phyloP scores from a whole-genome alignment of 2,113 vertebrate genomes.

The Dryoscopus gambensis region DNA sequence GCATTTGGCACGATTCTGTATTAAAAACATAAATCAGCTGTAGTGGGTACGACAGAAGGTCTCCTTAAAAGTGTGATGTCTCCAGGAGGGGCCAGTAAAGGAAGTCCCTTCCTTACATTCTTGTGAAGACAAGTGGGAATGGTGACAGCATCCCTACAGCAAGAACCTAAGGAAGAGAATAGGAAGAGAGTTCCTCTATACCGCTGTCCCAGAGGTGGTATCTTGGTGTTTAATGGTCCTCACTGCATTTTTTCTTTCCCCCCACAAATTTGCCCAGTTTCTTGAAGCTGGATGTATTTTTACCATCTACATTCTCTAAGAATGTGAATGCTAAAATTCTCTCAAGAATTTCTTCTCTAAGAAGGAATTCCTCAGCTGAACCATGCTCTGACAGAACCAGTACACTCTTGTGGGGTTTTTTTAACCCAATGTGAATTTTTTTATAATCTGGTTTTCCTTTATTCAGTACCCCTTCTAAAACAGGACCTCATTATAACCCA shows the following conservation, averaged over 20 bases:
- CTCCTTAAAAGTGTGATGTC: neutral
- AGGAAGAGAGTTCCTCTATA: neutral
- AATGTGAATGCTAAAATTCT: neutral
- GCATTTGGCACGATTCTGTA: neutral
- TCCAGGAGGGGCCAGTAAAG: neutral
- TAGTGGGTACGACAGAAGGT: neutral
- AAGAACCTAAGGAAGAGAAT: neutral
- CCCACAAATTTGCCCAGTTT: neutral
- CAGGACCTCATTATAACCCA: neutral
- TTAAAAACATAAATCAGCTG: neutral
- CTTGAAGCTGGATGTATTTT: neutral
- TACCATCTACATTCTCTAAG: neutral
- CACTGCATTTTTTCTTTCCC: neutral
- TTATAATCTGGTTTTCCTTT: neutral
- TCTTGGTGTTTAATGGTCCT: neutral
- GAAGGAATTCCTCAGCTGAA: neutral
- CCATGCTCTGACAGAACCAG: neutral
- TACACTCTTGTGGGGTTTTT: neutral
- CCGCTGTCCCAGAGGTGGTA: neutral
- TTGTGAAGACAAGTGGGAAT: neutral
- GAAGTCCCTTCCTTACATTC: neutral
- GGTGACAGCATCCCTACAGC: too few species aligned
- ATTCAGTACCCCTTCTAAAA: neutral
- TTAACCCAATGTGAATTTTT: rapidly evolving
- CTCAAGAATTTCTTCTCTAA: neutral